A percentile compares a stretch with the other conserved stretches of the same genome.
phyloP scores from a whole-genome alignment of 1,140 invertebrate genomes.

The Antheraea pernyi region DNA sequence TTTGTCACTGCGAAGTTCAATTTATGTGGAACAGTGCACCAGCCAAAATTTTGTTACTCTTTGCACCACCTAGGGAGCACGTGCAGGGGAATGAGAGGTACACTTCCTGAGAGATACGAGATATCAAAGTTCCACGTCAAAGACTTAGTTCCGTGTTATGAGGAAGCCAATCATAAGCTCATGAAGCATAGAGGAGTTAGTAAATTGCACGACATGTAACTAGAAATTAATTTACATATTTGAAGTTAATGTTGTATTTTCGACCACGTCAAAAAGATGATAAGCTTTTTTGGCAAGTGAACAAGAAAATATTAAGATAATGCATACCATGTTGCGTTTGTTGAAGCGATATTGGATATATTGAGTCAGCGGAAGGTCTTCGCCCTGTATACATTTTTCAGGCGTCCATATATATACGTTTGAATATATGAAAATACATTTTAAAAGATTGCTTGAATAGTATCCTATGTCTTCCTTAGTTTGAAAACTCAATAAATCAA shows the following conservation, averaged over 20 bases:
- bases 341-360: slow-evolving; percentile 13
- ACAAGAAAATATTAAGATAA: slow-evolving; percentile 33
- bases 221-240: neutral
- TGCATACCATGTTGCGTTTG: slow-evolving; percentile 22
- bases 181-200: neutral
- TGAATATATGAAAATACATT: neutral
- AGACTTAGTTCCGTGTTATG: neutral
- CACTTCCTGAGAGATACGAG: too few species aligned
- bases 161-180: neutral
- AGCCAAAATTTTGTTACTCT: too few species aligned
- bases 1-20: too few species aligned
- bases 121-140: too few species aligned
- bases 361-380: slow-evolving; percentile 20
- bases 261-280: slow-evolving; percentile 13
- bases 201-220: neutral
- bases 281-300: slow-evolving; percentile 24
- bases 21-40: too few species aligned
- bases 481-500: neutral
- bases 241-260: slow-evolving; percentile 3
- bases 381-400: slow-evolving; percentile 12
- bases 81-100: too few species aligned
- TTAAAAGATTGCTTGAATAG: neutral
- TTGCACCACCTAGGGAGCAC: too few species aligned
- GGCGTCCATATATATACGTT: neutral
- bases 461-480: neutral